A percentile compares a stretch with the other conserved stretches of the same genome.
Conservation (phyloP, 2,797 vertebrate species). For the Lepus townsendii region DNA sequence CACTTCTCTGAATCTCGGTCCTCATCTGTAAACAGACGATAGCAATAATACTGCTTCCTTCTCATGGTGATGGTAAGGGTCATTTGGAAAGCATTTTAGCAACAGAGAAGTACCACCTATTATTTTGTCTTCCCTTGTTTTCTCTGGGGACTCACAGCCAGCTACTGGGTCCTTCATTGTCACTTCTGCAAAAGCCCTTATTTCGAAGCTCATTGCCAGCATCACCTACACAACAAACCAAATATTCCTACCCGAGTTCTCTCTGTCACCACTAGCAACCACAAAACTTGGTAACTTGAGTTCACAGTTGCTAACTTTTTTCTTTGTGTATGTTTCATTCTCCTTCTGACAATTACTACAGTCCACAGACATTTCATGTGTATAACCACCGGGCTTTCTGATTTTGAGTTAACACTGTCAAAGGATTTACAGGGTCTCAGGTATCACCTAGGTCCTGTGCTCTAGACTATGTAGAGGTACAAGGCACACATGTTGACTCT, state of each 20-base stretch:
- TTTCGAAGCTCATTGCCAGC: background rate
- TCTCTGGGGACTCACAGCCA: slow-evolving; percentile 2
- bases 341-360: slow-evolving; percentile 4
- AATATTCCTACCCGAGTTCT: slow-evolving; percentile 15
- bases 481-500: background rate
- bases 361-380: background rate
- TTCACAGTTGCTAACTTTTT: background rate
- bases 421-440: slow-evolving; percentile 47
- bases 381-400: slow-evolving; percentile 7
- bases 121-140: background rate
- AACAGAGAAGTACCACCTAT: background rate
- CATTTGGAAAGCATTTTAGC: slow-evolving; percentile 25
- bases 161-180: background rate
- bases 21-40: background rate
- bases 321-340: slow-evolving; percentile 31
- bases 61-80: background rate
- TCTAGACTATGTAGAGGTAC: slow-evolving; percentile 31
- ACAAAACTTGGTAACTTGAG: slow-evolving; percentile 18
- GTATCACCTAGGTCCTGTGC: background rate
- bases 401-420: background rate
- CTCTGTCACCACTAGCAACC: background rate
- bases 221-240: slow-evolving; percentile 13
- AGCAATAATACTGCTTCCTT: background rate
- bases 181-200: slow-evolving; percentile 20
- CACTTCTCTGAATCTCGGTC: background rate